phyloP scores from a whole-genome alignment of 2,113 vertebrate genomes.

The Otocyon megalotis region DNA sequence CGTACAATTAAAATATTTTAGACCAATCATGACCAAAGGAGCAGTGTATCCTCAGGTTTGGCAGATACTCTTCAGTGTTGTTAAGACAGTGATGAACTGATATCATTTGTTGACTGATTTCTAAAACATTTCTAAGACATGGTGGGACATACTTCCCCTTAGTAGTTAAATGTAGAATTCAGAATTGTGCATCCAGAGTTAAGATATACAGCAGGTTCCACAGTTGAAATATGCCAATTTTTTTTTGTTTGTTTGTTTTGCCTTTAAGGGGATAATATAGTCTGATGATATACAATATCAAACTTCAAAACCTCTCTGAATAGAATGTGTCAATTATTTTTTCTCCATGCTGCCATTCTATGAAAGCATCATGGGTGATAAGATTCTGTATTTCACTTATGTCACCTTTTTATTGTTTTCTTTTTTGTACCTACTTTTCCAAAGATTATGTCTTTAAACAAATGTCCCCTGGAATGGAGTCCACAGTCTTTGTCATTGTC shows the following conservation, averaged over 20 bases:
- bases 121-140: background rate
- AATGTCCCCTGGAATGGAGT: background rate
- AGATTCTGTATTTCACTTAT: slow-evolving; percentile 12
- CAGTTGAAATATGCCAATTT: background rate
- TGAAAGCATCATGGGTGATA: background rate
- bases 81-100: background rate
- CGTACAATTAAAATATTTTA: background rate
- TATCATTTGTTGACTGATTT: background rate
- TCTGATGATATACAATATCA: background rate
- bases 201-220: background rate
- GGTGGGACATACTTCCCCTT: background rate
- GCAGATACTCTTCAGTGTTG: background rate
- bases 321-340: slow-evolving; percentile 55
- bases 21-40: background rate
- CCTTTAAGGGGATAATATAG: background rate
- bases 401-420: background rate
- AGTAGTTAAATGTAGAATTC: background rate
- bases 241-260: background rate
- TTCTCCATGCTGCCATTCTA: background rate
- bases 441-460: background rate
- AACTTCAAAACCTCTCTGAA: slow-evolving; percentile 47
- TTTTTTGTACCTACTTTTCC: background rate
- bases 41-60: background rate
- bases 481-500: background rate
- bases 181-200: background rate